Evolutionary conservation across 2,113 vertebrate species (phyloP).

Genomic region (Synodontis membranacea): DNA sequence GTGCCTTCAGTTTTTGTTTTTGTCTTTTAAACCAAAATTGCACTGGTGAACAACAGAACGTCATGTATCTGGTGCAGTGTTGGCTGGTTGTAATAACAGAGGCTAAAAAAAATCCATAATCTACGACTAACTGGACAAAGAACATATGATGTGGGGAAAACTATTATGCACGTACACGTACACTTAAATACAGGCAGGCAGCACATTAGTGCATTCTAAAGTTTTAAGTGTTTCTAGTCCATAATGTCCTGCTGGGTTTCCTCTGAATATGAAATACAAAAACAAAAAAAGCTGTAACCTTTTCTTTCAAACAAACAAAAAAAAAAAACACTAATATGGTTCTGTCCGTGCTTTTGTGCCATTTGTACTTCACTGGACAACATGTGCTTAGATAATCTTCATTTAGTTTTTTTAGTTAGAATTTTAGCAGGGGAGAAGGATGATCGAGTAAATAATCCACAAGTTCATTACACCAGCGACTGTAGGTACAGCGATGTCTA

Average conservation of each 20-base stretch:
- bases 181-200: not conserved
- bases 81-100: not conserved
- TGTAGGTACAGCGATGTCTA: no score
- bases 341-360: not conserved
- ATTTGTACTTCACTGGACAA: not conserved
- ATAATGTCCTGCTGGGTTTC: not conserved
- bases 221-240: not conserved
- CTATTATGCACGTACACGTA: not conserved
- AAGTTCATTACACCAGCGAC: not conserved
- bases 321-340: not conserved
- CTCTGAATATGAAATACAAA: not conserved
- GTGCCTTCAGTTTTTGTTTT: conserved; percentile 34
- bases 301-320: not conserved
- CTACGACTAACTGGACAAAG: not conserved
- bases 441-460: not conserved
- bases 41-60: not conserved
- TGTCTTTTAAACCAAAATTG: not conserved
- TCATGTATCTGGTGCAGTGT: not conserved
- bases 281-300: not conserved
- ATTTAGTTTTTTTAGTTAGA: not conserved
- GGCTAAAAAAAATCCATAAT: not conserved
- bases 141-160: not conserved
- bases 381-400: not conserved
- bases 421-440: not conserved
- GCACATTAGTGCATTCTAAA: not conserved